Conservation (phyloP, 2,888 invertebrate species). For the Lepas anatifera region DNA sequence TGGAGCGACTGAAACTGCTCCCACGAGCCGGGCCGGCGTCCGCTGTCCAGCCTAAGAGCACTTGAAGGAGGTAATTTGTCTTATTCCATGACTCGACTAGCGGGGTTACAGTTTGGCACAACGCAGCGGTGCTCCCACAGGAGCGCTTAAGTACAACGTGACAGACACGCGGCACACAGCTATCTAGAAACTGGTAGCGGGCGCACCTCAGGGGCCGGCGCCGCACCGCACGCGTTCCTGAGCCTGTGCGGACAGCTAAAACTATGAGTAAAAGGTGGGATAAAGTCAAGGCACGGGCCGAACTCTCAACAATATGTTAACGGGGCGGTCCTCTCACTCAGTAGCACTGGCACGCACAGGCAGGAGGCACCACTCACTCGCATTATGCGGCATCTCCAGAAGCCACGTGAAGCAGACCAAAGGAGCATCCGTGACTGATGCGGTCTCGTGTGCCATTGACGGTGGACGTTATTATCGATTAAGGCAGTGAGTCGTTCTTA, state of each 20-base stretch:
- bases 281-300: too few species aligned
- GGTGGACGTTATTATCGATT: neutral
- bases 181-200: neutral
- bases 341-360: too few species aligned
- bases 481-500: slow-evolving; percentile 5
- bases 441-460: too few species aligned
- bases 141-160: neutral
- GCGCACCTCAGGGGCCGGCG: neutral
- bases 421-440: too few species aligned
- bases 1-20: neutral
- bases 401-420: neutral
- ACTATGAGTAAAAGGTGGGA: slow-evolving; percentile 10
- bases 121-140: neutral
- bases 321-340: too few species aligned
- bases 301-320: neutral
- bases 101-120: slow-evolving; percentile 5
- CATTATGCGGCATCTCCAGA: neutral
- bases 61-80: slow-evolving; percentile 8
- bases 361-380: too few species aligned
- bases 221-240: neutral
- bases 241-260: slow-evolving; percentile 9
- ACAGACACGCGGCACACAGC: neutral
- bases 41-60: neutral
- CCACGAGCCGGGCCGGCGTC: neutral
- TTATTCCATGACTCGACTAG: neutral